Base-by-base conservation (phyloP, 2,113 vertebrate genomes). In the Nothoprocta perdicaria region DNA sequence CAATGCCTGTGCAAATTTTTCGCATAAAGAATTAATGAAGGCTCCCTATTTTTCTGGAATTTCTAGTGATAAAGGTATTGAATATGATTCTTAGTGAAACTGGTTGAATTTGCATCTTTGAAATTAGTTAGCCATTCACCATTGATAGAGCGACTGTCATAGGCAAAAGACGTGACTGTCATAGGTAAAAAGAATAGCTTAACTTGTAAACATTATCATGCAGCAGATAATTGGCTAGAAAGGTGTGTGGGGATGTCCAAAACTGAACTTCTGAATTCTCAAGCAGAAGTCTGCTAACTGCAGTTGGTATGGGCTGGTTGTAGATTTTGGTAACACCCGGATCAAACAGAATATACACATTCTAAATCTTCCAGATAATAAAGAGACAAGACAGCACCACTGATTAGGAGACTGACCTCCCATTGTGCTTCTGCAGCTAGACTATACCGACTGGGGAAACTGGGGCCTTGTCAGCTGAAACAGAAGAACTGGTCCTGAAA, bases 271-370 rank as follows among this genome's bases (percentile, higher is more conserved):
- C 26, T 48, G 33, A 33, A 24, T 45, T 33, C 22, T 33, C 18
- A 31, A 57, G 12, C 9, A 91, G 61, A 86, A 80, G 6, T 4
- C 7, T 80, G 9, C 7, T 69, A 78, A 8, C 15, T 80, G 45
- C 15, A 50, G 13, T 55, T 5, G 5, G 0, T 58, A 19, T 33
- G 7, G 2, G 9, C 9, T 58, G 53, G 35, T 2, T 58, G 16
- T 45, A 73, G 85, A 65, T 16, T 77, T 73, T 74, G 18, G 9
- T 73, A 83, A 43, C 4, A 55, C 5, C 12, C 55, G 26, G 9
- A 53, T 10, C 22, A 76, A 72, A 55, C 29, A 60, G 68, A 80
- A 13, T 8, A 33, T 84, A 2, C 1, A 12, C 33, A 19, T 38
- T 16, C 75, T 73, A 38, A 80, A 57, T 57, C 35, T 86, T 73